These are phyloP conservation scores for Takifugu bimaculatus DNA, from an alignment of 2,113 vertebrate genomes.

Conservation along the genomic window DNA sequence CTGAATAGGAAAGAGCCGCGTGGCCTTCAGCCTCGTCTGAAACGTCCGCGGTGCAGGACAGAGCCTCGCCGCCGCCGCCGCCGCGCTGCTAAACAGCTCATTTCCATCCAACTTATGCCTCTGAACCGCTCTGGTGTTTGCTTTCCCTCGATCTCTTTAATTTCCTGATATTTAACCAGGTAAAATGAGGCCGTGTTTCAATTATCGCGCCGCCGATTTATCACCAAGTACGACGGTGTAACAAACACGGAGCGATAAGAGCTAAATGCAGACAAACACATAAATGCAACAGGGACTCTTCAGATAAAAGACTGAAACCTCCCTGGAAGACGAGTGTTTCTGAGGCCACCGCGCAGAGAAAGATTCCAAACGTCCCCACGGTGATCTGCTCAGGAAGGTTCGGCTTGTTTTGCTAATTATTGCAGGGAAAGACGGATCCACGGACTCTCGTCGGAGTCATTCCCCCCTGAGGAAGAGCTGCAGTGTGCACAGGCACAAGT, in stretches of 20 bases:
- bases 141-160: conserved; percentile 31
- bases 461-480: neutral
- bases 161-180: conserved; percentile 1
- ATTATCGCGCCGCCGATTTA: too few species aligned
- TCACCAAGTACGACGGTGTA: too few species aligned
- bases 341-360: too few species aligned
- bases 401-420: too few species aligned
- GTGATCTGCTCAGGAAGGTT: too few species aligned
- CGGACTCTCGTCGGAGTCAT: neutral
- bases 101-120: conserved; percentile 37
- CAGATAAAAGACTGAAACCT: too few species aligned
- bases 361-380: too few species aligned
- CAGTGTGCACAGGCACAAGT: neutral
- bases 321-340: too few species aligned
- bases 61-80: neutral
- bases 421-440: neutral
- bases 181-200: too few species aligned
- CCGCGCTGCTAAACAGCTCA: conserved; percentile 8
- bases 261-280: too few species aligned
- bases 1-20: conserved; percentile 45
- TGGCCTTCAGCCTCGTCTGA: conserved; percentile 21
- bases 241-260: too few species aligned
- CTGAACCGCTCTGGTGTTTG: conserved; percentile 38
- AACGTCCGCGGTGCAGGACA: conserved; percentile 5
- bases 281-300: too few species aligned